These are phyloP conservation scores for Macquaria australasica DNA, from an alignment of 2,113 vertebrate species.

Conservation along the genomic window DNA sequence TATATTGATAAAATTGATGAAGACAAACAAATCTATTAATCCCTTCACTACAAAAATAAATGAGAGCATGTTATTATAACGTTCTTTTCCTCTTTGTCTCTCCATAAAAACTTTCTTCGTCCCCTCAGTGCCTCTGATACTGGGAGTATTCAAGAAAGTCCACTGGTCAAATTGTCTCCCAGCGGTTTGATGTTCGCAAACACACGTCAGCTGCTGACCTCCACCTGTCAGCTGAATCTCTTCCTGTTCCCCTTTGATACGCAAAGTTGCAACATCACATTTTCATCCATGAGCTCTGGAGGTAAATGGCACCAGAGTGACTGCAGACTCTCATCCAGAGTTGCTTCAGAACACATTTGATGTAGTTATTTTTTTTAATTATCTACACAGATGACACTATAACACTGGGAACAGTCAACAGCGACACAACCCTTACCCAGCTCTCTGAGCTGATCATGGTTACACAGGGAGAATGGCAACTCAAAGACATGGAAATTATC, in stretches of 20 bases:
- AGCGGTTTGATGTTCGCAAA: fast-evolving
- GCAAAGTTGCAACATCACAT: slow-evolving; percentile 64
- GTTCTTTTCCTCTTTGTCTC: not conserved
- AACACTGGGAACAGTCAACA: fast-evolving
- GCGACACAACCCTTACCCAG: fast-evolving
- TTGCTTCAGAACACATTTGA: no score
- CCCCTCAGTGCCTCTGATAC: slow-evolving; percentile 57
- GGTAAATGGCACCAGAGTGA: slow-evolving; percentile 15
- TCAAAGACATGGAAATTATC: slow-evolving; percentile 1
- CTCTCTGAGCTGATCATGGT: slow-evolving; percentile 12
- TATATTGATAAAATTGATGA: no score
- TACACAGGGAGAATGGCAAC: slow-evolving; percentile 74
- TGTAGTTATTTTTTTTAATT: not conserved
- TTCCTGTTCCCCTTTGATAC: slow-evolving; percentile 71
- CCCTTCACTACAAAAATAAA: no score
- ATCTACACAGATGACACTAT: not conserved
- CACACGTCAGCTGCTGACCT: slow-evolving; percentile 40
- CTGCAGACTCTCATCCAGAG: not conserved
- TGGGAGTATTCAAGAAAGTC: not conserved
- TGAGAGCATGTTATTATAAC: no score
- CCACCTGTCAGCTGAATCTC: slow-evolving; percentile 66
- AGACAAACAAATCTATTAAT: no score
- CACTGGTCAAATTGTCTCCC: fast-evolving
- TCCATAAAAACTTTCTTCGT: not conserved
- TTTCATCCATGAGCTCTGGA: not conserved